Percentiles rank a stretch among this genome's conserved stretches.
Conservation (phyloP, 2,797 vertebrate genomes). For the Eptatretus atami region DNA sequence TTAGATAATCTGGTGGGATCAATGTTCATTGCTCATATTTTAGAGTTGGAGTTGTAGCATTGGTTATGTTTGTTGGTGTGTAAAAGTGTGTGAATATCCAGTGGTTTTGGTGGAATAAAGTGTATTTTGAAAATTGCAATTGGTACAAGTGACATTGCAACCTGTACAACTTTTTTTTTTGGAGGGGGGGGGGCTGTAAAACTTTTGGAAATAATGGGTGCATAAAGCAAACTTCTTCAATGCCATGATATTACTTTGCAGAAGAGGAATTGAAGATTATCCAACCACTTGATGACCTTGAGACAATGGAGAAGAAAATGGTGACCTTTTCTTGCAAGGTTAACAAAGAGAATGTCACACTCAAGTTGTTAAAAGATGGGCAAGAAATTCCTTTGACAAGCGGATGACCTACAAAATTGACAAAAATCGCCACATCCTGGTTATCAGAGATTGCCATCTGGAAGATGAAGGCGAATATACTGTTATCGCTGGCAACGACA, state of each 20-base stretch:
- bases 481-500: constrained; percentile 40
- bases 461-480: constrained; percentile 71
- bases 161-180: too few species aligned
- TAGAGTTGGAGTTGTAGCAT: background rate
- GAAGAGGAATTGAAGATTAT: constrained; percentile 65
- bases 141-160: background rate
- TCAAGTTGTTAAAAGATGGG: constrained; percentile 61
- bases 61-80: constrained; percentile 6
- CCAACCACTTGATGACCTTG: constrained; percentile 59
- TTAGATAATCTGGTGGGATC: too few species aligned
- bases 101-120: background rate
- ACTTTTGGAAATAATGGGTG: too few species aligned
- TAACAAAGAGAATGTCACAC: constrained; percentile 42
- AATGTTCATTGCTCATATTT: too few species aligned
- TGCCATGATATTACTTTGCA: constrained; percentile 13
- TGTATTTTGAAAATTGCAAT: background rate
- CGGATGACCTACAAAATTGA: constrained; percentile 47
- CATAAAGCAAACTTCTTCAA: too few species aligned
- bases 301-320: constrained; percentile 81
- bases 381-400: constrained; percentile 42
- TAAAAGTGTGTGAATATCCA: constrained; percentile 6
- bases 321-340: constrained; percentile 81
- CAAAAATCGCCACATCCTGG: constrained; percentile 64
- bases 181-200: too few species aligned
- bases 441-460: constrained; percentile 60